Evolutionary conservation across 2,888 invertebrate species (phyloP), one percentile per base, ranked within the genome.

Genomic region (Xestia ashworthii): DNA sequence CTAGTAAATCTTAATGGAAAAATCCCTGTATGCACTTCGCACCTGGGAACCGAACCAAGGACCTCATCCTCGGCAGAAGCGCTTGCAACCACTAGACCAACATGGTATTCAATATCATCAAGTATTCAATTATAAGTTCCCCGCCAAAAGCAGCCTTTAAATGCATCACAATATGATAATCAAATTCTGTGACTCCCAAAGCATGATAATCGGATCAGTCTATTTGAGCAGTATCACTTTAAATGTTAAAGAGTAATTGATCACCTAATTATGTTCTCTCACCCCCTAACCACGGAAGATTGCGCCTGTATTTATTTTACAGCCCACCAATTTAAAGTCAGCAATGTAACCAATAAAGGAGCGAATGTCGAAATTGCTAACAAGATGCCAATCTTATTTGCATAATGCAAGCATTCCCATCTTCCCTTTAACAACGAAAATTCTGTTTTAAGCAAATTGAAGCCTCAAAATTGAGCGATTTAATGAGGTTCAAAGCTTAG

Each of bases 361-460:
- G 25, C 46, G 22, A 86, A 76, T 71, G 71, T 75, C 76, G 73
- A 69, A 82, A 80, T 75, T 79, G 76, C 87, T 72, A 82, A 89
- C 86, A 86, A 90, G 86, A 84, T 74, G 76, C 69, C 80, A 83
- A 86, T 78, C 44, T 25, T 75, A 85, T 91, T 91, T 88, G 84
- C 91, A 90, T 90, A 90, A 90, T 89, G 88, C 88, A 83, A 80
- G 74, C 86, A 88, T 91, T 89, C 83, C 88, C 87, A 85, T 84
- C 81, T 83, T 81, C 76, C 74, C 74, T 67, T 83, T 78, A 80
- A 78, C 71, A 85, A 77, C 67, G 76, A 73, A 87, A 80, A 80
- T 78, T 71, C 74, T 74, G 77, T 85, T 86, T 85, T 67, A 85
- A 70, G 73, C 75, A 88, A 88, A 87, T 83, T 88, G 84, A 77